These are phyloP conservation scores for Trinectes maculatus DNA, from an alignment of 2,113 vertebrate species.

Conservation along the genomic window DNA sequence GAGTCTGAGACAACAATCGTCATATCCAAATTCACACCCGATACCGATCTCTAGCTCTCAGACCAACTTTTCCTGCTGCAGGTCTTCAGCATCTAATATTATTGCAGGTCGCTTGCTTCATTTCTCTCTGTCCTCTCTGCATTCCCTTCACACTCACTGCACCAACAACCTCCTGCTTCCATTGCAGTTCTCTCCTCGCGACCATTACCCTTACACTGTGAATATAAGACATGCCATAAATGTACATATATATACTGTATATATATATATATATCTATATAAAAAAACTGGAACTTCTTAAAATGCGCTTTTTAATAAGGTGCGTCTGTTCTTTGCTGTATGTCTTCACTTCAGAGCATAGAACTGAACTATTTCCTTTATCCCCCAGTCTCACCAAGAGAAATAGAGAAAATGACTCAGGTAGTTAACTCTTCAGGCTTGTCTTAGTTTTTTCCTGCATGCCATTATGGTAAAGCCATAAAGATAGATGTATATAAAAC, in stretches of 20 bases:
- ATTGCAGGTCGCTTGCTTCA: slow-evolving; percentile 18
- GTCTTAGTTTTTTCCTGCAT: slow-evolving; percentile 79
- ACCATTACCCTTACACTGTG: slow-evolving; percentile 68
- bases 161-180: slow-evolving; percentile 44
- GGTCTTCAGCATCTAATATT: slow-evolving; percentile 36
- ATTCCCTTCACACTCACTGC: slow-evolving; percentile 53
- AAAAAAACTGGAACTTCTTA: slow-evolving; percentile 17
- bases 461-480: slow-evolving; percentile 80
- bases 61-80: slow-evolving; percentile 39
- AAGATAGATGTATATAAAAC: slow-evolving; percentile 74
- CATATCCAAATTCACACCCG: slow-evolving; percentile 29
- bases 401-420: slow-evolving; percentile 80
- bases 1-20: slow-evolving; percentile 19
- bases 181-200: slow-evolving; percentile 35
- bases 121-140: slow-evolving; percentile 33
- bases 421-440: slow-evolving; percentile 82
- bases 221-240: slow-evolving; percentile 56
- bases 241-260: slow-evolving; percentile 37
- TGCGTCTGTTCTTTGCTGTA: slow-evolving; percentile 15
- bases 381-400: slow-evolving; percentile 45
- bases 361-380: slow-evolving; percentile 57
- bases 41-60: slow-evolving; percentile 39
- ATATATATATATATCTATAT: slow-evolving; percentile 48
- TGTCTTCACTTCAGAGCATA: slow-evolving; percentile 45
- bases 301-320: slow-evolving; percentile 29